Evolutionary conservation across 1,140 invertebrate species (phyloP).

Genomic region (Lepidurus apus): DNA sequence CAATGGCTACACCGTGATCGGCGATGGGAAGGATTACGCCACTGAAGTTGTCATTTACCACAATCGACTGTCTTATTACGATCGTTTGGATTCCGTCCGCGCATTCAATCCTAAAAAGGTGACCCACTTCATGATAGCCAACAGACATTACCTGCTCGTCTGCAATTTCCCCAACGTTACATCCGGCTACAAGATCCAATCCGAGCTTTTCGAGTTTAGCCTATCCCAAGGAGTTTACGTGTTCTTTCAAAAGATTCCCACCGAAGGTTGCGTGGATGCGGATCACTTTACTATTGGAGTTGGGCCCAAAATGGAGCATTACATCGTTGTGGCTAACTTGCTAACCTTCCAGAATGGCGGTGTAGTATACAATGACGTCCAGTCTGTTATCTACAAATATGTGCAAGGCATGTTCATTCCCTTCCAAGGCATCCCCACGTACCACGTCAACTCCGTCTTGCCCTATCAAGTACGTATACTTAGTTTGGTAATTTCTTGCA

Average conservation of each 20-base stretch:
- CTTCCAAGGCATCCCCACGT: neutral
- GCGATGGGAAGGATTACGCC: neutral
- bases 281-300: neutral
- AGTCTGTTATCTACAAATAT: neutral
- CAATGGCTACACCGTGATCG: neutral
- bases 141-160: neutral
- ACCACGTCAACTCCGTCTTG: neutral
- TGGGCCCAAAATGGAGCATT: neutral
- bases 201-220: neutral
- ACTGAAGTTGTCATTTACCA: neutral
- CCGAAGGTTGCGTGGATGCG: neutral
- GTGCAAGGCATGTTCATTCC: neutral
- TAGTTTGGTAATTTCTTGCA: neutral
- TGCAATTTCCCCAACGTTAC: neutral
- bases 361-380: neutral
- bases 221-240: neutral
- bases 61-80: neutral
- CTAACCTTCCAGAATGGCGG: neutral
- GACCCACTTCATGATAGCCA: neutral
- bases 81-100: neutral
- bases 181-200: neutral
- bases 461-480: neutral
- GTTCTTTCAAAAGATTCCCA: slow-evolving; percentile 13
- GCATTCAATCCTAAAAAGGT: neutral
- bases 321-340: slow-evolving; percentile 11